Conservation (phyloP, 2,113 vertebrate species). For the Paralichthys olivaceus region DNA sequence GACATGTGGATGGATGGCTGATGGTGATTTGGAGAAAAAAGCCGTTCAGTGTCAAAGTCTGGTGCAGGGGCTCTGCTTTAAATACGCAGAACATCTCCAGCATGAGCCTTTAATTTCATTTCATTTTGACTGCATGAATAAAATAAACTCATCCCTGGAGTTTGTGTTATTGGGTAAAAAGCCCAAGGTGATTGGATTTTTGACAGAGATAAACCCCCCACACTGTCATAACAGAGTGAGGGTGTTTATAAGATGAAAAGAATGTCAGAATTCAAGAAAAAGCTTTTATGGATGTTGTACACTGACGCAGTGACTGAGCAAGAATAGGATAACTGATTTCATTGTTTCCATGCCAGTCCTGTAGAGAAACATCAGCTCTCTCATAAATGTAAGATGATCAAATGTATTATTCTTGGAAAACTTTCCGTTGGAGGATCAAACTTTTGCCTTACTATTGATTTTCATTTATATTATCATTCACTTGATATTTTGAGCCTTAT, state of each 20-base stretch:
- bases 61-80: background rate
- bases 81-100: constrained; percentile 21
- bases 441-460: no score
- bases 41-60: background rate
- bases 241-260: constrained; percentile 23
- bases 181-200: constrained; percentile 11
- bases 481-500: no score
- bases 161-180: constrained; percentile 33
- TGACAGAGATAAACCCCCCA: background rate
- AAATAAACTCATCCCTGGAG: constrained; percentile 27
- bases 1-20: constrained; percentile 62
- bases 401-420: background rate
- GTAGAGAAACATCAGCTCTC: constrained; percentile 22
- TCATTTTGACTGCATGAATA: constrained; percentile 30
- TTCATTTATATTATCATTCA: no score
- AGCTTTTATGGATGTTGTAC: background rate
- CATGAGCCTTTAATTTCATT: constrained; percentile 49
- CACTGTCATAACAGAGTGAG: background rate
- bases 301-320: constrained; percentile 5
- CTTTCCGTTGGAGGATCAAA: background rate
- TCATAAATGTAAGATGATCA: background rate
- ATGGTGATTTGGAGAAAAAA: constrained; percentile 26
- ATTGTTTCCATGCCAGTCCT: constrained; percentile 31
- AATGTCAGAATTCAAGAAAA: constrained; percentile 4
- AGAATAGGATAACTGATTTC: constrained; percentile 19